Percentiles rank a stretch among this genome's conserved stretches.
Conservation (phyloP, 2,113 vertebrate genomes). For the Sterrhoptilus dennistouni region DNA sequence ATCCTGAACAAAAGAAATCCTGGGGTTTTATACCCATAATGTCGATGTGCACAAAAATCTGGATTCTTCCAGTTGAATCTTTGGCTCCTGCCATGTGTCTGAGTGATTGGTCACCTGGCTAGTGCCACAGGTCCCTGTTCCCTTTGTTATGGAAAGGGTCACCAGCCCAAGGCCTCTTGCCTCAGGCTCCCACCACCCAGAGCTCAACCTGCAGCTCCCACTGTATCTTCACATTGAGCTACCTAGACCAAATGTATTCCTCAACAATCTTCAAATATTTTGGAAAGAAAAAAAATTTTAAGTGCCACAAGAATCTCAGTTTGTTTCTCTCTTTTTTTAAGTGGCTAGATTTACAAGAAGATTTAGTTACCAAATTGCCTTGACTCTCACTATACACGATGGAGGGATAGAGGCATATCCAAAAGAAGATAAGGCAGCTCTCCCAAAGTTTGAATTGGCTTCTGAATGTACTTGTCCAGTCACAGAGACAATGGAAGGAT, state of each 20-base stretch:
- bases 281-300: background rate
- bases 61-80: background rate
- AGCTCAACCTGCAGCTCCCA: background rate
- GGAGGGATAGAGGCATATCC: background rate
- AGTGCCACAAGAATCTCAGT: background rate
- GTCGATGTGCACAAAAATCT: accelerated
- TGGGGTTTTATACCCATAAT: accelerated
- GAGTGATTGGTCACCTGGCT: background rate
- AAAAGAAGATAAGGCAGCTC: background rate
- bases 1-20: background rate
- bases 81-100: background rate
- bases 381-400: accelerated
- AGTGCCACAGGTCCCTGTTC: background rate
- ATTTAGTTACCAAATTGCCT: background rate
- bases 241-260: background rate
- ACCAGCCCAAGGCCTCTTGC: background rate
- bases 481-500: background rate
- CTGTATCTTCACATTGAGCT: background rate
- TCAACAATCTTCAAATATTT: background rate
- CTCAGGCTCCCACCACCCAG: accelerated
- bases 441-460: background rate
- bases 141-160: background rate
- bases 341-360: background rate
- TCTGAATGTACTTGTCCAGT: background rate
- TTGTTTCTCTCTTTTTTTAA: background rate